Evolutionary conservation across 2,888 invertebrate species (phyloP), one percentile per base, ranked within the genome.

Genomic region (Netelia fuscicornis): DNA sequence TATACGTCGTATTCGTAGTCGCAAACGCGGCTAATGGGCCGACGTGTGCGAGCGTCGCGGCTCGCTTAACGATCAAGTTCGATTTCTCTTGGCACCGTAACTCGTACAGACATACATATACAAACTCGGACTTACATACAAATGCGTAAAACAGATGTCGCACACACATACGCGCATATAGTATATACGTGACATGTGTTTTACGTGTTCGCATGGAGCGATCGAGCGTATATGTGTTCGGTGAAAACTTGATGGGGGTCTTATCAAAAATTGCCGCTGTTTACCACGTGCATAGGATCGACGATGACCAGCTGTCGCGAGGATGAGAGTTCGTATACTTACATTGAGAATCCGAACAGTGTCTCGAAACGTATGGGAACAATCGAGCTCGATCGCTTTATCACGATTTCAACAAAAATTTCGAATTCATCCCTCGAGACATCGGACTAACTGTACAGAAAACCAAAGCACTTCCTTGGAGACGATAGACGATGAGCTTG

Each of bases 51-150:
- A 89, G 89, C 90, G 91, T 91, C 91, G 91, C 92, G 91, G 89
- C 90, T 90, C 89, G 91, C 90, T 92, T 92, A 92, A 91, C 91
- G 92, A 92, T 91, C 92, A 92, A 91, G 89, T 92, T 92, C 92
- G 92, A 92, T 92, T 92, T 92, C 92, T 92, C 92, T 92, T 92
- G 91, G 91, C 92, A 91, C 89, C 89, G 89, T 89, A 87, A 89
- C 89, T 87, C 87, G 87, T 67, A 81, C 80, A 67, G 56, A 37
- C 56, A 70, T 56, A 70, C 65, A 44, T 62, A 52, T 6, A 65
- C 72, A 48, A 20, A 71, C 71, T 25, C 67, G 48, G 17, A 52
- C 44, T 72, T 9, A 64, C 64, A 65, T 42, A 77, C 65, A n/a
- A 64, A 64, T 9, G 37, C 37, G 37, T 37, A 37, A 37, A 37